Conservation (phyloP, 2,888 invertebrate species). For the Mythimna lalbum region DNA sequence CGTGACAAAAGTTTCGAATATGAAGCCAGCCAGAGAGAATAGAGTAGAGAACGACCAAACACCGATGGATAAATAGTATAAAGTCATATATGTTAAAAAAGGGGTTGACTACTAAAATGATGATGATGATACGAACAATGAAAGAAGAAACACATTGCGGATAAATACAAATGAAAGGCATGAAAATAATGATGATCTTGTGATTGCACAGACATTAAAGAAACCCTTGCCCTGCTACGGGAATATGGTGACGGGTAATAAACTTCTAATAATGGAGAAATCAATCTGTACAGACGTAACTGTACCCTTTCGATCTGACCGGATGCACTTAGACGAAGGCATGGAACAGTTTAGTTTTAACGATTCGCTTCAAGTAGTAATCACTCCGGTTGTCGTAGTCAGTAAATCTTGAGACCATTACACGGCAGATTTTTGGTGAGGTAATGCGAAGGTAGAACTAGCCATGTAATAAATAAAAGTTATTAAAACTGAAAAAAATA, state of each 20-base stretch:
- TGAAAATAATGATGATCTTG: too few relatives aligned
- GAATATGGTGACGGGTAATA: neutral
- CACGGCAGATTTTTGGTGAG: neutral
- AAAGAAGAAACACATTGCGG: too few relatives aligned
- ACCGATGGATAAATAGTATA: neutral
- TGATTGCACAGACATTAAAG: too few relatives aligned
- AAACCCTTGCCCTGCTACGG: neutral
- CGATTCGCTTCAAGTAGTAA: constrained; percentile 13
- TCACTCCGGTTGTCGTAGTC: neutral
- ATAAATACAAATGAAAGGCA: too few relatives aligned
- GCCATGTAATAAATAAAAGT: neutral
- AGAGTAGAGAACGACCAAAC: neutral
- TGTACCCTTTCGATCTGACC: neutral
- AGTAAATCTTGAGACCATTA: constrained; percentile 2
- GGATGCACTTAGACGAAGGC: constrained; percentile 1
- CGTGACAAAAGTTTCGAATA: too few relatives aligned
- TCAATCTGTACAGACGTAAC: neutral
- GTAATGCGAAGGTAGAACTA: neutral
- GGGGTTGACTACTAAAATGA: neutral
- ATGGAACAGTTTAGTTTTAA: constrained; percentile 4
- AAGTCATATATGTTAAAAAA: neutral
- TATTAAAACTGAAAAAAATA: neutral
- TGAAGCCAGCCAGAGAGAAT: too few relatives aligned
- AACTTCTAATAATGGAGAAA: neutral
- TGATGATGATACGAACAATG: too few relatives aligned